Base-by-base conservation (phyloP, 2,113 vertebrate genomes). In the Lucifuga dentata region DNA sequence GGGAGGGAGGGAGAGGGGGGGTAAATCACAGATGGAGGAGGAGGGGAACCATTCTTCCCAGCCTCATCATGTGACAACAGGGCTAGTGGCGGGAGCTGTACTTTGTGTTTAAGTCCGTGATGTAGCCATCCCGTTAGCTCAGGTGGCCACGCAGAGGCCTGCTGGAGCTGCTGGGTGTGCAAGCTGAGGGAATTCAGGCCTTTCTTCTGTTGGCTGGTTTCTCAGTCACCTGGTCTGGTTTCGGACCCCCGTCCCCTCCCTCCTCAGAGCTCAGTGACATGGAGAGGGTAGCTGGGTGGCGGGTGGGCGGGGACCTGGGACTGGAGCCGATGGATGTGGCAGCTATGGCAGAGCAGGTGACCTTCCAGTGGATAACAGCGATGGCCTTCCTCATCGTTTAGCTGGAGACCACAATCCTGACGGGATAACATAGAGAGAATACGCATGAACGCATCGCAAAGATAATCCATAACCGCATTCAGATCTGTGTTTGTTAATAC, bases 341-440 rank as follows among this genome's bases (percentile, higher is more conserved):
- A 99, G 73, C 94, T 39, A 15, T 98, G 97, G 83, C 98, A 99
- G 40, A 99, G 94, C 81, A 99, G 90, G 86, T 96, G 97, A 9
- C 95, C 94, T 26, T 97, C 95, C 41, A 99, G 88, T 0, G 98
- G 98, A 68, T 98, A 99, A 93, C 98, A 99, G 2, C 97, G 98
- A 63, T 95, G 96, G 40, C 96, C 96, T 35, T 98, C 96, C 57
- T 99, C 96, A 11, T 98, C 98, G 0, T 98, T 98, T 75, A 99
- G 92, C 94, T 98, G 96, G 58, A 99, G 94, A 56, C 94, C 91
- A 17, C 98, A 99, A 65, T 99, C 98, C 98, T 99, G 26, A 58
- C 56, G 81, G 53, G 41, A 32, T 1, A 17, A 39, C 5, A 69
- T 0, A 12, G 39, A 80, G 23, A 73, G 43, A 35, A 52, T 11